Base-by-base conservation (phyloP, 2,113 vertebrate genomes). In the Narcine bancroftii region DNA sequence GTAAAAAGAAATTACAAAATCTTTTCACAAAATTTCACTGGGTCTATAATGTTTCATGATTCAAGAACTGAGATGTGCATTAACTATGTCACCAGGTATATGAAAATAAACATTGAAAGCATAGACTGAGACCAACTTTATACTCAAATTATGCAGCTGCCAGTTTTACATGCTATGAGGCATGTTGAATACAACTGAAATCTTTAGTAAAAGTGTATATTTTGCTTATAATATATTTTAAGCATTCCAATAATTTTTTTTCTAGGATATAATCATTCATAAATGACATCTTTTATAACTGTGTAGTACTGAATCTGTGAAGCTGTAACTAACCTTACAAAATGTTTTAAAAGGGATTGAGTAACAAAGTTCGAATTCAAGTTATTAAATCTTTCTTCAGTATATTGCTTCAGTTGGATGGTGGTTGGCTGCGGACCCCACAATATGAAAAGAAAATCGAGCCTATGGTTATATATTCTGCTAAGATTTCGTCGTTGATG, bases 171-270 rank as follows among this genome's bases (percentile, higher is more conserved):
- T 69, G 0, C 75, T 89, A 92, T 95, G 95, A 95, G 95, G 95
- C 94, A 95, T 95, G 94, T 94, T 92, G 93, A 94, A 93, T 93
- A 93, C 81, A 47, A 66, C 94, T 95, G 94, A 93, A 93, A 95
- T 94, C 92, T 94, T 93, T 19, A 9, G 92, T 77, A 85, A 92
- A 83, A 47, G 3, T 50, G 11, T 36, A 36, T 63, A 56, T n/a
- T 29, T 24, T 60, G 50, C 83, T 36, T 17, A 29, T 5, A n/a
- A 56, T 26, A 60, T 13, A 19, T 63, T 63, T 60, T n/a, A 36
- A 36, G 15, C 53, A 87, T 63, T 63, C 83, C 83, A 6, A 50
- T 47, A 11, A 47, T 50, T 24, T 79, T 50, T 79, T 79, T 47
- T 11, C 9, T 50, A 2, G 42, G 24, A 29, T 24, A 47, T 7